Conservation (phyloP, 2,888 invertebrate species). For the Archips xylosteana region DNA sequence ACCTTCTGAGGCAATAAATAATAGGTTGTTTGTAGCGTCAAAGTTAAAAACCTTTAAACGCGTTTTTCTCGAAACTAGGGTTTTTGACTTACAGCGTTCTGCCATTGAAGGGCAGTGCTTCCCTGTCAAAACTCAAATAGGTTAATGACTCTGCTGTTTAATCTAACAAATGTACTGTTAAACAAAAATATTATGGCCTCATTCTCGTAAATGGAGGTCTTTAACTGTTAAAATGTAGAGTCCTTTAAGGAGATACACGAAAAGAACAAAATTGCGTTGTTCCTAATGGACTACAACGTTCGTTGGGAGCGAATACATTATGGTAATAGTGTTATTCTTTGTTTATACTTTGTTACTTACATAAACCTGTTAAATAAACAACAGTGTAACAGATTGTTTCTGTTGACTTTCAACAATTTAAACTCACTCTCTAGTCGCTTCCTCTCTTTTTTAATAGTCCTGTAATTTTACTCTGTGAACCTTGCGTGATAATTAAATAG, state of each 20-base stretch:
- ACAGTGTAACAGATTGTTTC: neutral
- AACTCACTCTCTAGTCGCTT: neutral
- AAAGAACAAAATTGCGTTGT: constrained; percentile 14
- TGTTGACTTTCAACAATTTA: neutral
- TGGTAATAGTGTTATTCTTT: constrained; percentile 17
- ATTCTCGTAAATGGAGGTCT: neutral
- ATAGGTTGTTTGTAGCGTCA: too few species aligned
- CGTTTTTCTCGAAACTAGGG: too few species aligned
- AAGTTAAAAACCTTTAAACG: too few species aligned
- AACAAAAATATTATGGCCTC: neutral
- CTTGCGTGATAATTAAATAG: too few species aligned
- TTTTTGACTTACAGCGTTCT: too few species aligned
- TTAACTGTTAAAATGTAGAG: constrained; percentile 9
- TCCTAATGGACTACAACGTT: constrained; percentile 18
- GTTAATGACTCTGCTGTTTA: neutral
- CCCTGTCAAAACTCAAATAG: too few species aligned
- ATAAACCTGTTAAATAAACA: constrained; percentile 2
- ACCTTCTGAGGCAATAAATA: too few species aligned
- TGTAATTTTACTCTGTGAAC: neutral
- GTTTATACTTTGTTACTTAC: neutral
- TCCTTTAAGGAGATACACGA: neutral
- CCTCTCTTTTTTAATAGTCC: neutral
- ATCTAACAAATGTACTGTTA: neutral
- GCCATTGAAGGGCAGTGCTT: too few species aligned
- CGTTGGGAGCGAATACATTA: constrained; percentile 17